A percentile compares a stretch with the other conserved stretches of the same genome.
These are phyloP conservation scores for Eremophila alpestris DNA, from an alignment of 2,797 vertebrate species.

Conservation along the genomic window DNA sequence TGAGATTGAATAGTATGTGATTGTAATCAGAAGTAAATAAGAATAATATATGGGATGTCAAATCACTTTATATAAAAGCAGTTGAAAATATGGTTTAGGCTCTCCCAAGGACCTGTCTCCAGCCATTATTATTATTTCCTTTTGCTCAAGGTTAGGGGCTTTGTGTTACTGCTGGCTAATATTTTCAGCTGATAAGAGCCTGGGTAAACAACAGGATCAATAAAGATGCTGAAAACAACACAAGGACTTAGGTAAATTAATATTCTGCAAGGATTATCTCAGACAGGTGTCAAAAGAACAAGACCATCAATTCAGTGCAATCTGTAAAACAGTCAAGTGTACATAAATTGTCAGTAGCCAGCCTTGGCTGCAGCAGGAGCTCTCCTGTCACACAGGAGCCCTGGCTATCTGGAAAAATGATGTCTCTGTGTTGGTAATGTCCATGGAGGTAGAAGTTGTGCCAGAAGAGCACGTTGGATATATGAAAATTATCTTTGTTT, in stretches of 20 bases:
- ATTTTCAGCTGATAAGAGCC: slow-evolving; percentile 30
- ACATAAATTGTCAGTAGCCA: background rate
- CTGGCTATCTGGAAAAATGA: background rate
- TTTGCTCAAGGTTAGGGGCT: background rate
- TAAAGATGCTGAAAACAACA: slow-evolving; percentile 14
- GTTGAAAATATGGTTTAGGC: background rate
- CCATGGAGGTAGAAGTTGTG: background rate
- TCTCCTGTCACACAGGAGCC: background rate
- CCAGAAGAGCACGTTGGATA: background rate
- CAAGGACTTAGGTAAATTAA: background rate
- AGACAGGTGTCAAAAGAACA: slow-evolving; percentile 13
- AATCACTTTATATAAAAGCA: slow-evolving; percentile 6
- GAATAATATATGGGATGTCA: slow-evolving; percentile 16
- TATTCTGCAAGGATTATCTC: slow-evolving; percentile 29
- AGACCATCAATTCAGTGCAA: background rate
- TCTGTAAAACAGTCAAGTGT: background rate
- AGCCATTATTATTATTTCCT: background rate
- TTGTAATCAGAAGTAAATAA: slow-evolving; percentile 34
- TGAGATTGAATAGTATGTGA: slow-evolving; percentile 1
- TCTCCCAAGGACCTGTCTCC: background rate
- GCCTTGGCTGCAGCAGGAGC: background rate
- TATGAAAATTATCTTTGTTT: background rate
- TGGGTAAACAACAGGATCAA: slow-evolving; percentile 1
- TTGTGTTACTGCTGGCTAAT: background rate
- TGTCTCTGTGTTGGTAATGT: background rate